Base-by-base conservation (phyloP, 2,113 vertebrate species). In the Pithys albifrons region DNA sequence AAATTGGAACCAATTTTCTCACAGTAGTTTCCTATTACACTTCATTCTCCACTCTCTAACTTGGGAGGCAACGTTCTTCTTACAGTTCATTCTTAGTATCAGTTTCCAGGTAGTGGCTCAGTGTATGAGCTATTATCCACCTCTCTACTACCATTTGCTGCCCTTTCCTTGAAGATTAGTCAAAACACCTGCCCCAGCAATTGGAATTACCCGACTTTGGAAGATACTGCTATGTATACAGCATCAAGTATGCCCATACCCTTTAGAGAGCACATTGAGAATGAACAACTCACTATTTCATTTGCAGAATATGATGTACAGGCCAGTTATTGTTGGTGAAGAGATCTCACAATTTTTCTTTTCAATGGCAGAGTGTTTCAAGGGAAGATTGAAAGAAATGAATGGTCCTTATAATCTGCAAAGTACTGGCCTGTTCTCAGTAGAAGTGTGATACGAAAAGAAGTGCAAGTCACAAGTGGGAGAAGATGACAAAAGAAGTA, bases 381-480 rank as follows among this genome's bases (percentile, higher is more conserved):
- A 86, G 57, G 90, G 61, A 86, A 64, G 55, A 86, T 18, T 81
- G 93, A 81, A 96, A 84, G 73, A 69, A 41, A 81, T 87, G 92
- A 93, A 84, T 87, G 86, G 61, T 92, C 46, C 91, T 95, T 94
- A 57, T 54, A 80, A 81, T 37, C 93, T 85, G 58, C 57, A 82
- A 75, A 93, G 84, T 23, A 92, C 73, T 6, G 15, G 77, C 91
- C 73, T 92, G 70, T 89, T 91, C 61, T 72, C 78, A 81, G 92
- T 14, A 95, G 85, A 91, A 66, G 83, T 85, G 83, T 91, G 73
- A 69, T 61, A 58, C 54, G 61, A 91, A 96, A 94, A 94, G 95
- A 90, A 92, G 70, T 73, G 80, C 80, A 94, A 95, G 86, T 85
- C 92, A 87, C 80, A 93, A 95, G 88, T 96, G 86, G 73, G 76